Conservation (phyloP, 2,797 vertebrate species). For the Rhynchonycteris naso region DNA sequence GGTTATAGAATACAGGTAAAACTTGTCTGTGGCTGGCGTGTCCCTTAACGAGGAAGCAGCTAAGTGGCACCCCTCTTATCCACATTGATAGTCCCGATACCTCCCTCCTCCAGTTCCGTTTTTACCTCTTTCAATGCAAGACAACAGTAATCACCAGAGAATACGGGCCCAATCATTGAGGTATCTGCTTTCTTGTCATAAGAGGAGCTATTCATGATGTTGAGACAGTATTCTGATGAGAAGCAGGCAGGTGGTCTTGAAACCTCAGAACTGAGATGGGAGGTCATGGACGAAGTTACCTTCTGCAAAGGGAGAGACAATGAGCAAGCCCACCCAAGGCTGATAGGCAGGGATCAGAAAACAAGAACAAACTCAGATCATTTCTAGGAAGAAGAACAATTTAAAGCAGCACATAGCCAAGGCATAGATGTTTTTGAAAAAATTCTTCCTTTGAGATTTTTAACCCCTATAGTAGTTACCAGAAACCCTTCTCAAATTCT, state of each 20-base stretch:
- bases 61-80: not conserved
- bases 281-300: not conserved
- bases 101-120: not conserved
- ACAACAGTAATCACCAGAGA: not conserved
- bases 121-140: not conserved
- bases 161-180: not conserved
- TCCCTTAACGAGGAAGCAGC: not conserved
- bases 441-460: not conserved
- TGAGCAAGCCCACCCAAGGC: not conserved
- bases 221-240: not conserved
- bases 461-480: not conserved
- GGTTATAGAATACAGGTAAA: not conserved
- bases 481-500: not conserved
- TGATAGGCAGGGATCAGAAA: not conserved
- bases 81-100: not conserved
- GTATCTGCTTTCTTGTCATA: not conserved
- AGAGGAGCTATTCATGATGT: not conserved
- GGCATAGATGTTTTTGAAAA: not conserved
- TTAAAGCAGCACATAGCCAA: not conserved
- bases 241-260: not conserved
- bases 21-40: not conserved
- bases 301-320: not conserved
- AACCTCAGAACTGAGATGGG: conserved; percentile 21
- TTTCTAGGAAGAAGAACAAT: not conserved
- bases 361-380: not conserved